phyloP scores from a whole-genome alignment of 1,140 invertebrate species.

The Pomacea maculata region DNA sequence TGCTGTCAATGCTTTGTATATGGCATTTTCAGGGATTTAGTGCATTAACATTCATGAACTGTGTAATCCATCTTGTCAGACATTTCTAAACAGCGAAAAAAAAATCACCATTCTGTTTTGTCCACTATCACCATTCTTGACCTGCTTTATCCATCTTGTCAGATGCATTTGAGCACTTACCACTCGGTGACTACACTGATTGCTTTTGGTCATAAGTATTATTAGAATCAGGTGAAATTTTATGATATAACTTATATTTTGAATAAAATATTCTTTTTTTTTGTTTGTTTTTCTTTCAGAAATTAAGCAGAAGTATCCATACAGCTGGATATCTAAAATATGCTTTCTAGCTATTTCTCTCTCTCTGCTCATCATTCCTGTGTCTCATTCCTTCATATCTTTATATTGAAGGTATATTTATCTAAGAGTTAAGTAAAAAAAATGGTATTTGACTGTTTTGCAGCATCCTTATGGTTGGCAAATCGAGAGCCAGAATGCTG shows the following conservation, averaged over 20 bases:
- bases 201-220: too few relatives aligned
- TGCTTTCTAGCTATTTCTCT: neutral
- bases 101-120: too few relatives aligned
- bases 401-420: neutral
- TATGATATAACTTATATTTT: too few relatives aligned
- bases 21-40: neutral
- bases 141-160: too few relatives aligned
- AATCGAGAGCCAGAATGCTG: slow-evolving; percentile 46
- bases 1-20: neutral
- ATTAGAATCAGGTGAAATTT: too few relatives aligned
- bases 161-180: too few relatives aligned
- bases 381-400: neutral
- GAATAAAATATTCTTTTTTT: too few relatives aligned
- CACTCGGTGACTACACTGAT: too few relatives aligned
- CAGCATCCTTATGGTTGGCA: slow-evolving; percentile 46
- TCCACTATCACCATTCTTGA: too few relatives aligned
- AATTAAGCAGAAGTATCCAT: neutral
- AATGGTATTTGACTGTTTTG: slow-evolving; percentile 11
- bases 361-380: neutral
- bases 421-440: neutral
- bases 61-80: too few relatives aligned
- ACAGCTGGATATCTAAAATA: neutral
- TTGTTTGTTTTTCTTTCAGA: too few relatives aligned
- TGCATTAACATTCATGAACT: neutral
- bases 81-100: too few relatives aligned